Percentiles rank a stretch among this genome's conserved stretches.
Conservation (phyloP, 2,113 vertebrate species). For the Zosterops borbonicus region DNA sequence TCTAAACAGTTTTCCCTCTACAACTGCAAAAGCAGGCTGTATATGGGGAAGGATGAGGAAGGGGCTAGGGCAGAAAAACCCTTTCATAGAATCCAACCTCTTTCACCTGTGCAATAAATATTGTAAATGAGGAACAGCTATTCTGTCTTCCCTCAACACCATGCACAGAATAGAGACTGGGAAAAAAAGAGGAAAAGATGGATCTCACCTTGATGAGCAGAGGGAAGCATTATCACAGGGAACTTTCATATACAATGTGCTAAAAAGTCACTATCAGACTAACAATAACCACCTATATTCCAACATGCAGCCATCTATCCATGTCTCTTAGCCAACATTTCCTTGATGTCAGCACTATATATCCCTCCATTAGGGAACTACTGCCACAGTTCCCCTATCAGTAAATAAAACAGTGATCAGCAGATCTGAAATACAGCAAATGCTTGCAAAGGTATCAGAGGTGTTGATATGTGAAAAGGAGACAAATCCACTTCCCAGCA, state of each 20-base stretch:
- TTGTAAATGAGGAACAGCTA: neutral
- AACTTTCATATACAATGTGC: neutral
- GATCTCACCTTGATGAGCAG: neutral
- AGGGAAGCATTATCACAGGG: neutral
- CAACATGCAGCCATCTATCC: conserved; percentile 23
- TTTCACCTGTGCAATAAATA: neutral
- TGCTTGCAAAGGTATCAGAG: conserved; percentile 22
- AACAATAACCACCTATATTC: conserved; percentile 4
- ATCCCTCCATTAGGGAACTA: conserved; percentile 9
- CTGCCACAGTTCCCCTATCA: neutral
- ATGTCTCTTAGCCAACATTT: conserved; percentile 26
- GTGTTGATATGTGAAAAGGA: conserved; percentile 31
- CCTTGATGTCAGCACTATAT: conserved; percentile 42
- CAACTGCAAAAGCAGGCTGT: neutral
- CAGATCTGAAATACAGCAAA: conserved; percentile 39
- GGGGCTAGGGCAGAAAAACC: neutral
- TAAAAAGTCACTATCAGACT: neutral
- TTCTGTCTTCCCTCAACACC: neutral
- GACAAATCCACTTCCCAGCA: neutral
- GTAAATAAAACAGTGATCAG: conserved; percentile 49
- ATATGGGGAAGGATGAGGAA: neutral
- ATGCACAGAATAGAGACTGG: neutral
- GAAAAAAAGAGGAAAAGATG: neutral
- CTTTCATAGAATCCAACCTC: neutral
- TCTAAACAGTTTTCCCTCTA: neutral